Evolutionary conservation across 2,113 vertebrate species (phyloP), one percentile per base, ranked within the genome.

Genomic region (Gopherus flavomarginatus): DNA sequence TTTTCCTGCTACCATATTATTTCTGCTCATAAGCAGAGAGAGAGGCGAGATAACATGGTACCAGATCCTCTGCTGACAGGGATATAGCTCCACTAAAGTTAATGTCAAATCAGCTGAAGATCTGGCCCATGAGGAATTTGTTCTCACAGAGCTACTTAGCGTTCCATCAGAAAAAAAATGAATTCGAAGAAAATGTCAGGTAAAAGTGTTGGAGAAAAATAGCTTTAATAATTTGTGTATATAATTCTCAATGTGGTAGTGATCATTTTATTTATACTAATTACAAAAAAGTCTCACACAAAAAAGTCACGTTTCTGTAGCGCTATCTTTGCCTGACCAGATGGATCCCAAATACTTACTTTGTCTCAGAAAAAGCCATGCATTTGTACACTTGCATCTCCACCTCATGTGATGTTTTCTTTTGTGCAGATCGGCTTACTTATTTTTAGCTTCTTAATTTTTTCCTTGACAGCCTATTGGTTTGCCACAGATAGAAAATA

Each of bases 251-350:
- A 24, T 87, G 44, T n/a, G 11, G 92, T 93, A 93, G 13, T 12
- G 62, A 78, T 78, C 42, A 42, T 6, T 4, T 14, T 83, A 8
- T 54, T 86, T 42, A 5, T 92, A 93, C 35, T 69, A 44, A 94
- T 87, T 53, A 47, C 10, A 27, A 56, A 80, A 85, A 86, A 56
- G 38, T 85, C 49, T 94, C 59, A 83, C 78, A 90, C 83, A 92
- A 95, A 26, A 52, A 75, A 81, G 75, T 87, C 1, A 19, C 19
- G 88, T 88, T 72, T 85, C 1, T 79, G 10, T 87, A 86, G 72
- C 27, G 42, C 89, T 95, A 85, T 95, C 90, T 88, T 87, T 92
- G 62, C 16, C 38, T 90, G 79, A 96, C 96, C 90, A 97, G 93
- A 92, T 65, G 6, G 87, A 42, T 90, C 79, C 92, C 85, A 88